Percentiles rank a stretch among this genome's conserved stretches.
Evolutionary conservation across 1,140 invertebrate species (phyloP).

Genomic region (Wasmannia auropunctata): DNA sequence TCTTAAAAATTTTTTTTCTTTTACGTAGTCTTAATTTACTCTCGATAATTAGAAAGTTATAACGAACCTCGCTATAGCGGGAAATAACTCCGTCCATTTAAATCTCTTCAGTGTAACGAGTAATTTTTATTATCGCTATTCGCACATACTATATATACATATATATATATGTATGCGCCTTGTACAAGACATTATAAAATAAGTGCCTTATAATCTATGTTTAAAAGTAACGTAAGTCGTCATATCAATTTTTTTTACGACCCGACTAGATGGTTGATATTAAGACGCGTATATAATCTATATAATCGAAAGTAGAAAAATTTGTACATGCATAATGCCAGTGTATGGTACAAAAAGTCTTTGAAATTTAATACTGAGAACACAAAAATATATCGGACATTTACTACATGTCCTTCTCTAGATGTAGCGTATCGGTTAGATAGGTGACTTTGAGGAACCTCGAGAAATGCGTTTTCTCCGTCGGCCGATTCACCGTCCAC

Average conservation of each 20-base stretch:
- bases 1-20: neutral
- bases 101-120: neutral
- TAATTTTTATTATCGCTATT: constrained; percentile 32
- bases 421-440: constrained; percentile 88
- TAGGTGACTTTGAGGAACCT: constrained; percentile 87
- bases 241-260: constrained; percentile 52
- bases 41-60: neutral
- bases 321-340: constrained; percentile 48
- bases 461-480: constrained; percentile 88
- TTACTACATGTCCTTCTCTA: constrained; percentile 82
- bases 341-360: constrained; percentile 33
- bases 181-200: constrained; percentile 25
- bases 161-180: constrained; percentile 9
- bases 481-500: constrained; percentile 89
- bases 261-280: constrained; percentile 67
- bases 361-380: constrained; percentile 56
- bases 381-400: constrained; percentile 39
- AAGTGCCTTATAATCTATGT: constrained; percentile 35
- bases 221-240: constrained; percentile 56
- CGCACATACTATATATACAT: too few species aligned
- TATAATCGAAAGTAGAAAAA: constrained; percentile 53
- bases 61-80: neutral
- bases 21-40: neutral
- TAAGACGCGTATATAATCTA: constrained; percentile 18
- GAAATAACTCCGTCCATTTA: constrained; percentile 56